These are phyloP conservation scores for Synergus japonicus DNA, from an alignment of 2,888 invertebrate species.

Conservation along the genomic window DNA sequence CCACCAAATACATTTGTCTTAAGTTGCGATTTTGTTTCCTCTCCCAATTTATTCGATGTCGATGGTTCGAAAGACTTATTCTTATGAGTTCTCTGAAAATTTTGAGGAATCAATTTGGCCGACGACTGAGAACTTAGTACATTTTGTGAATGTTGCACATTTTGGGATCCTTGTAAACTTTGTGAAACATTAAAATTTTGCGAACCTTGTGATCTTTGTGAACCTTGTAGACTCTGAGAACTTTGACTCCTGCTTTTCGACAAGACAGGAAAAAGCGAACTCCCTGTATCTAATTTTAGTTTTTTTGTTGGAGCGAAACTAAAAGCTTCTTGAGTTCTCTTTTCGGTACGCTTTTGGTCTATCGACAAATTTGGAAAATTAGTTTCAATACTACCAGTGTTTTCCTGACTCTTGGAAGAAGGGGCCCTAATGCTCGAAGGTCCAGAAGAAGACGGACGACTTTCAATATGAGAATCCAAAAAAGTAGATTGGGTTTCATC, in stretches of 20 bases:
- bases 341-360: background rate
- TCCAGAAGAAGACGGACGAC: background rate
- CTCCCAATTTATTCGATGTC: background rate
- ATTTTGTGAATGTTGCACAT: background rate
- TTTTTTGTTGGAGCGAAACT: background rate
- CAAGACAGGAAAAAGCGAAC: background rate
- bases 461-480: background rate
- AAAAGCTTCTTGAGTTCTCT: background rate
- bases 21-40: background rate
- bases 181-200: background rate
- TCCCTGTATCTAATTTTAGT: background rate
- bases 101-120: background rate
- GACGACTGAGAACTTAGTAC: background rate
- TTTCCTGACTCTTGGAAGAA: background rate
- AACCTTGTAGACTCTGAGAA: background rate
- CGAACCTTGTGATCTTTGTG: background rate
- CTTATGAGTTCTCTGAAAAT: background rate
- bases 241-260: background rate
- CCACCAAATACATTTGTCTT: background rate
- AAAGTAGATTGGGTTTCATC: background rate
- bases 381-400: slow-evolving; percentile 1
- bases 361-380: background rate
- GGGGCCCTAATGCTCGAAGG: background rate
- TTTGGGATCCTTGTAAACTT: background rate
- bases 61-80: background rate